Conservation (phyloP, 2,113 vertebrate species). For the Chinchilla lanigera region DNA sequence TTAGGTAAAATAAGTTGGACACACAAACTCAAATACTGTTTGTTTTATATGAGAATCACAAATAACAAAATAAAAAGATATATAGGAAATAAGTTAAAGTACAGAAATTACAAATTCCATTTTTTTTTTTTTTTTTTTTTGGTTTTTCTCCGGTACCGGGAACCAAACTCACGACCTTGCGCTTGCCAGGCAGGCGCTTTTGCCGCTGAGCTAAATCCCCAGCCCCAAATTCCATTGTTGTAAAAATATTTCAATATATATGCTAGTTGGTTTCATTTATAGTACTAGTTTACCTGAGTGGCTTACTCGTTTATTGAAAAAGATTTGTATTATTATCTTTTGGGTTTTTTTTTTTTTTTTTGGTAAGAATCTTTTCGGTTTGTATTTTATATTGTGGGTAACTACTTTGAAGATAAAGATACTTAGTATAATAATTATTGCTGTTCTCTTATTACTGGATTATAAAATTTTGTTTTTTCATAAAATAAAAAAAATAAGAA, state of each 20-base stretch:
- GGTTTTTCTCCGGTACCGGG: no score
- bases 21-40: background rate
- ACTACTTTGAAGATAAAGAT: background rate
- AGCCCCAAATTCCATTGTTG: background rate
- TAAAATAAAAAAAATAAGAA: background rate
- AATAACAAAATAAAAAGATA: background rate
- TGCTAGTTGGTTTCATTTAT: background rate
- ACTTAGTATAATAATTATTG: background rate
- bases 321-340: background rate
- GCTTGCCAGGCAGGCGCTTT: no score
- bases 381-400: background rate
- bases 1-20: background rate
- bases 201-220: no score
- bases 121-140: no score
- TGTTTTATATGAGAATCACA: background rate
- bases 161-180: no score
- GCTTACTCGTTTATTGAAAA: background rate
- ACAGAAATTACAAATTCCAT: background rate
- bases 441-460: background rate
- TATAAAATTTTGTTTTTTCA: background rate
- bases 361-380: background rate
- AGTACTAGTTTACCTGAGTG: background rate
- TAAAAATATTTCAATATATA: background rate
- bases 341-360: background rate
- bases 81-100: background rate